Base-by-base conservation (phyloP, 2,797 vertebrate genomes). In the Falco novaeseelandiae region DNA sequence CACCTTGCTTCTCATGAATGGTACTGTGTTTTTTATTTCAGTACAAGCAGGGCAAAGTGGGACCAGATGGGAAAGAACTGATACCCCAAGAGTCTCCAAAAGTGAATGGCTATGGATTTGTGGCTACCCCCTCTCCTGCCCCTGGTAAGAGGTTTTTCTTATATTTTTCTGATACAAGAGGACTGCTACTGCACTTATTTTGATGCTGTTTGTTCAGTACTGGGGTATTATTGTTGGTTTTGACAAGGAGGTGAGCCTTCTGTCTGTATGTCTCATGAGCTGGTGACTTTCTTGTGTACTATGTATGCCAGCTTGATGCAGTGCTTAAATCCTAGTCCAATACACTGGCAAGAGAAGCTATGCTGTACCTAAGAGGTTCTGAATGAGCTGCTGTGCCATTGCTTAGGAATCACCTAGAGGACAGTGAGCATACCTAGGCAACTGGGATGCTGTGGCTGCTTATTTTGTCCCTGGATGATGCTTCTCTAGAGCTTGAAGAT, bases 41-140 rank as follows among this genome's bases (percentile, higher is more conserved):
- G 99, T 99, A 99, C 97, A 99, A 99, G 97, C 99, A 99, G 96
- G 99, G 99, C 80, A 99, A 99, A 97, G 99, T 99, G 7, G 99
- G 99, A 32, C 99, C 99, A 0, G 99, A 99, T 30, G 99, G 99
- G 67, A 99, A 99, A 95, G 99, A 99, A 69, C 98, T 99, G 44
- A 99, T 99, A 80, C 99, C 99, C 20, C 99, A 99, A 48, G 99
- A 99, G 29, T 99, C 99, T 65, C 99, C 99, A 23, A 98, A 99
- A 96, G 99, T 99, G 51, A 99, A 99, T 1, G 99, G 99, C 21
- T 99, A 99, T 85, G 99, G 99, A 84, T 99, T 98, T 89, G 99
- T 99, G 86, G 98, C 98, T 49, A 98, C 99, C 0, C 99, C 99
- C 2, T 99, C 99, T 42, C 99, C 99, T 77, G 99, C 98, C 27